A percentile compares a stretch with the other conserved stretches of the same genome.
Evolutionary conservation across 1,140 invertebrate species (phyloP).

Genomic region (Drosophila subobscura): DNA sequence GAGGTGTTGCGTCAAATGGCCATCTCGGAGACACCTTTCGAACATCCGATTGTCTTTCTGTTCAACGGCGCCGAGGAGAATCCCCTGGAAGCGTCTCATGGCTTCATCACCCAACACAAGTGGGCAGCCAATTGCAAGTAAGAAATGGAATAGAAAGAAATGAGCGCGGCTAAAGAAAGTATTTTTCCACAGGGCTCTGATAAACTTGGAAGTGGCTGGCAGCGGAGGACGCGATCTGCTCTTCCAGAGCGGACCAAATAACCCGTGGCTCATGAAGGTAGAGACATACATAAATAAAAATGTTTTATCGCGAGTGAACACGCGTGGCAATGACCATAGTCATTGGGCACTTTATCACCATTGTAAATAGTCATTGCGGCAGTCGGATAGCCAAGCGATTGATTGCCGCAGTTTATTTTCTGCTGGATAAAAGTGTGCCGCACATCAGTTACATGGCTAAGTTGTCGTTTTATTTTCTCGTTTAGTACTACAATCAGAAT

Average conservation of each 20-base stretch:
- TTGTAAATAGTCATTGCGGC: constrained; percentile 4
- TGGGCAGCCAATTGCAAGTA: constrained; percentile 90
- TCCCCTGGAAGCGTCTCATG: constrained; percentile 95
- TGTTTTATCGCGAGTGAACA: no score
- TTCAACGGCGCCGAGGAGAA: constrained; percentile 98
- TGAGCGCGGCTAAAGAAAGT: no score
- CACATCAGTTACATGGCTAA: constrained; percentile 85
- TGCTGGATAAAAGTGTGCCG: not conserved
- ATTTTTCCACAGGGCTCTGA: constrained; percentile 88
- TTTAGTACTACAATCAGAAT: constrained; percentile 56
- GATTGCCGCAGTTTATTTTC: constrained; percentile 86
- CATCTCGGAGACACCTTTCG: constrained; percentile 86
- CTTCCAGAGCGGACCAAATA: constrained; percentile 96
- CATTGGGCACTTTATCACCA: constrained; percentile 21
- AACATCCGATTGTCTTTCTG: constrained; percentile 91
- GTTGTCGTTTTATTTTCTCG: not conserved
- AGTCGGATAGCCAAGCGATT: constrained; percentile 2
- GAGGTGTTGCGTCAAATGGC: constrained; percentile 92
- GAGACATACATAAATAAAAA: not conserved
- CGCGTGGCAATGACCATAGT: not conserved
- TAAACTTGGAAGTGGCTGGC: constrained; percentile 97
- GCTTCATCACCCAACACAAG: constrained; percentile 95
- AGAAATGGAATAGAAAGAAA: constrained; percentile 4
- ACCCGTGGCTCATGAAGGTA: constrained; percentile 93
- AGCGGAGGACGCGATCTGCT: constrained; percentile 96